Evolutionary conservation across 2,113 vertebrate genomes (phyloP).

Genomic region (Ivindomyrus marchei): DNA sequence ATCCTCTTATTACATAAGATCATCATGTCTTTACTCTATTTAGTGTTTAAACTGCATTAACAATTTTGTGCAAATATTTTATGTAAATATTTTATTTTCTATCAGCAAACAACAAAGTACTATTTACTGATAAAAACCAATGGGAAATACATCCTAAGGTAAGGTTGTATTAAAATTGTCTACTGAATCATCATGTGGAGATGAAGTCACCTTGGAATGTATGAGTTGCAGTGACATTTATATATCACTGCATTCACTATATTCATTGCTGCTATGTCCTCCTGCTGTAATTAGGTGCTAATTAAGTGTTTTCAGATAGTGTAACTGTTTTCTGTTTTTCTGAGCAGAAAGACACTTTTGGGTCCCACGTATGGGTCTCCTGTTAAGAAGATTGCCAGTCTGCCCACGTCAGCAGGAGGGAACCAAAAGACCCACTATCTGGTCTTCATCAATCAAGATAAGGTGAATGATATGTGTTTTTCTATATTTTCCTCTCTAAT

Average conservation of each 20-base stretch:
- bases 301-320: neutral
- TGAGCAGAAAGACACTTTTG: slow-evolving; percentile 73
- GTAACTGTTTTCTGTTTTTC: slow-evolving; percentile 20
- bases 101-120: neutral
- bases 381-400: slow-evolving; percentile 66
- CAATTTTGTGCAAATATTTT: neutral
- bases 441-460: slow-evolving; percentile 78
- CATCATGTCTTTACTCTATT: neutral
- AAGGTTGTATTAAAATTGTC: neutral
- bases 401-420: slow-evolving; percentile 44
- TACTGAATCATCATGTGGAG: neutral
- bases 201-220: neutral
- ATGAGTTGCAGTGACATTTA: neutral
- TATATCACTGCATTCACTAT: neutral
- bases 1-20: neutral
- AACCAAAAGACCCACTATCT: slow-evolving; percentile 59
- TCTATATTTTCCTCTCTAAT: neutral
- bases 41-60: neutral
- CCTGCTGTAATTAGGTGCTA: neutral
- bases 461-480: slow-evolving; percentile 55
- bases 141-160: neutral
- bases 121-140: neutral
- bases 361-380: slow-evolving; percentile 79
- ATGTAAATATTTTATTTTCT: neutral
- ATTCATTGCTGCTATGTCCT: neutral